Evolutionary conservation across 2,797 vertebrate species (phyloP).

Genomic region (Chromis chromis): DNA sequence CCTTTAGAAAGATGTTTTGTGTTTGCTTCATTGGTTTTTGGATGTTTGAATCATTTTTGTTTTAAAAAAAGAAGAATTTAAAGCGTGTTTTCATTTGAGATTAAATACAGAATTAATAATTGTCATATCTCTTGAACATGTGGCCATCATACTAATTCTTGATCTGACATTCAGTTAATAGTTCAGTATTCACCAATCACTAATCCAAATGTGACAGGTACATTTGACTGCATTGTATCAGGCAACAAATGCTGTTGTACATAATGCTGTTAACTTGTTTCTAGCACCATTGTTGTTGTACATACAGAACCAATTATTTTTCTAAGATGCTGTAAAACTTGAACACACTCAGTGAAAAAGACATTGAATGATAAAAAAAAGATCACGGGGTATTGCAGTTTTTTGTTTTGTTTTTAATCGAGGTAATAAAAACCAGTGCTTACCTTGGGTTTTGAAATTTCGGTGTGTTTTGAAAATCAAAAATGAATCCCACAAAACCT

Average conservation of each 20-base stretch:
- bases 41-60: constrained; percentile 7
- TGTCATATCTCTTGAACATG: constrained; percentile 39
- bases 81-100: constrained; percentile 10
- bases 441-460: constrained; percentile 58
- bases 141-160: constrained; percentile 28
- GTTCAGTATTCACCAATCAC: constrained; percentile 4
- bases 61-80: constrained; percentile 31
- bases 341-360: constrained; percentile 63
- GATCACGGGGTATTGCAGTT: constrained; percentile 48
- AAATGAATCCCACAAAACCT: constrained; percentile 59
- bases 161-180: constrained; percentile 20
- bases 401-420: constrained; percentile 39
- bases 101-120: constrained; percentile 10
- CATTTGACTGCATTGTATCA: constrained; percentile 22
- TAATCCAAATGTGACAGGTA: constrained; percentile 28
- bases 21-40: constrained; percentile 50
- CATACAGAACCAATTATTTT: constrained; percentile 86
- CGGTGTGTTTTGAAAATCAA: constrained; percentile 57
- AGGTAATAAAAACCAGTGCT: constrained; percentile 60
- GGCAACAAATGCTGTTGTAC: constrained; percentile 51
- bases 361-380: constrained; percentile 47
- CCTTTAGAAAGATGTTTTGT: constrained; percentile 62
- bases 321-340: constrained; percentile 81
- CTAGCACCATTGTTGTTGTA: constrained; percentile 72
- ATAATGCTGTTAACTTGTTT: constrained; percentile 65